Conservation (phyloP, 2,113 vertebrate species). For the Acinonyx jubatus region DNA sequence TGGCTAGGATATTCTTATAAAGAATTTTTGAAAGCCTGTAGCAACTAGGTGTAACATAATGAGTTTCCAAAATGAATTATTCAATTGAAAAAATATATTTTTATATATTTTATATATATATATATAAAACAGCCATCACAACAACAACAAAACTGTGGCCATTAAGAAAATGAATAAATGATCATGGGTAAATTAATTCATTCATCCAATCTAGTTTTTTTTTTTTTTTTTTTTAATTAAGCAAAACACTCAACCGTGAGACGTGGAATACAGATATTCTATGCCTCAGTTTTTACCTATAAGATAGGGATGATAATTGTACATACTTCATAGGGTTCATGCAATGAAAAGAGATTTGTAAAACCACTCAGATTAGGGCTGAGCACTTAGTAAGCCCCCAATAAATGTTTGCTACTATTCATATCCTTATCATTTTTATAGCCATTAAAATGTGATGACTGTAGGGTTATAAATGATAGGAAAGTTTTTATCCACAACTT, state of each 20-base stretch:
- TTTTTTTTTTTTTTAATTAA: not conserved
- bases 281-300: not conserved
- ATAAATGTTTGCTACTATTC: not conserved
- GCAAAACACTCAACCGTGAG: conserved; percentile 34
- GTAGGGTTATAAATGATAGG: not conserved
- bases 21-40: conserved; percentile 32
- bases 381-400: not conserved
- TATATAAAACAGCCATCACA: not conserved
- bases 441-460: conserved; percentile 1
- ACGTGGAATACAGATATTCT: not conserved
- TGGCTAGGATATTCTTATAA: not conserved
- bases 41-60: conserved; percentile 30
- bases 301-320: not conserved
- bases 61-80: conserved; percentile 49
- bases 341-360: not conserved
- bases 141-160: not conserved
- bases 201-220: not conserved
- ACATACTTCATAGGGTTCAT: not conserved
- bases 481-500: conserved; percentile 36
- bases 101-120: not conserved
- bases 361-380: not conserved
- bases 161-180: conserved; percentile 19
- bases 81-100: not conserved
- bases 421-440: not conserved
- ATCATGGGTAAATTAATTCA: not conserved